A percentile compares a stretch with the other conserved stretches of the same genome.
phyloP scores from a whole-genome alignment of 2,113 vertebrate genomes.

The Rostratula benghalensis region DNA sequence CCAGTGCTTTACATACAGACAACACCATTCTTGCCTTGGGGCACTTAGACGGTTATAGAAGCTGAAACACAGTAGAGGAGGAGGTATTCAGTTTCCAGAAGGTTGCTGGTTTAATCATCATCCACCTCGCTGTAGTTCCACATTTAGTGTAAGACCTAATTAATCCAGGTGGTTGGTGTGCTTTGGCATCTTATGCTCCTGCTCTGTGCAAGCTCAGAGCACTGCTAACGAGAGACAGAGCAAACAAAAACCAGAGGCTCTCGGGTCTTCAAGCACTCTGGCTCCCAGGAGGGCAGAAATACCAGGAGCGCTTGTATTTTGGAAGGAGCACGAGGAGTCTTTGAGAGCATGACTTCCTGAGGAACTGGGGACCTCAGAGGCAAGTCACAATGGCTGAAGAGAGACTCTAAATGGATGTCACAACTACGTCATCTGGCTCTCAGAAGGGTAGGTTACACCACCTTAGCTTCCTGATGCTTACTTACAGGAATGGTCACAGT shows the following conservation, averaged over 20 bases:
- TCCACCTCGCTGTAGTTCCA: neutral
- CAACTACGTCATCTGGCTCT: fast-evolving
- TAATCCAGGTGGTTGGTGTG: constrained; percentile 27
- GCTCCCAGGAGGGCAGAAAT: neutral
- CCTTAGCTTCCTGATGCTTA: neutral
- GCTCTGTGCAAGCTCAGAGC: neutral
- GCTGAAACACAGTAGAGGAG: neutral
- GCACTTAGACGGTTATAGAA: neutral
- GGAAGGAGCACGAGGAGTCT: neutral
- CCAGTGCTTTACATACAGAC: neutral
- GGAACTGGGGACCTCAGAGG: neutral
- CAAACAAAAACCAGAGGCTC: neutral
- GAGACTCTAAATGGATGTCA: neutral
- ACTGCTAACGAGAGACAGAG: neutral
- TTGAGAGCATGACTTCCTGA: neutral
- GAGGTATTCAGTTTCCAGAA: neutral
- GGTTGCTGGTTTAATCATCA: constrained; percentile 30
- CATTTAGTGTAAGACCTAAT: constrained; percentile 1
- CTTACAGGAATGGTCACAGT: neutral
- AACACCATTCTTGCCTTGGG: neutral
- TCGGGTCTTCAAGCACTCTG: neutral
- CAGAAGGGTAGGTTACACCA: neutral
- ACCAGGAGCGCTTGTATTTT: neutral
- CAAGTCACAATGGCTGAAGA: neutral
- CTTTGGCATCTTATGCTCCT: neutral